Conservation (phyloP, 2,113 vertebrate species). For the Cyphomyrus plagiostoma region DNA sequence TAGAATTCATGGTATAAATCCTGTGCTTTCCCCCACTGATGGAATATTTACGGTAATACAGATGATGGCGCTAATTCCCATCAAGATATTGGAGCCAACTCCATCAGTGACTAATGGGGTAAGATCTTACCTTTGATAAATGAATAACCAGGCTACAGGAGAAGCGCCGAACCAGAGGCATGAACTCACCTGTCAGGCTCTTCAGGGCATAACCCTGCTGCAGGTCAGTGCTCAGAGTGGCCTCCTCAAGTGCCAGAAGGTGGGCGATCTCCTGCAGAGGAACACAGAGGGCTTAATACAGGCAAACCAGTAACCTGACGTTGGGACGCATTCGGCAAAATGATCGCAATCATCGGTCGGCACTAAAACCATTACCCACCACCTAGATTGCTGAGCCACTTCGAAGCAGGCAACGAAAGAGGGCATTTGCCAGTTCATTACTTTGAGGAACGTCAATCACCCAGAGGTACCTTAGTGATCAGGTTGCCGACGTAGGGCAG, state of each 20-base stretch:
- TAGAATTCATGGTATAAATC: not conserved
- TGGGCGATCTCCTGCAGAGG: slow-evolving; percentile 86
- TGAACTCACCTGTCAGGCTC: slow-evolving; percentile 84
- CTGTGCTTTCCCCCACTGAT: not conserved
- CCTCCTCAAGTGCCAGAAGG: slow-evolving; percentile 89
- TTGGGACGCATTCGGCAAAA: not conserved
- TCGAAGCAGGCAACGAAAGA: not conserved
- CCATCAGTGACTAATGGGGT: not conserved
- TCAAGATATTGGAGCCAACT: not conserved
- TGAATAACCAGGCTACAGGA: not conserved
- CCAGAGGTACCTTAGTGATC: slow-evolving; percentile 82
- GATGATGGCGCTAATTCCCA: not conserved
- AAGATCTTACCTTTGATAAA: not conserved
- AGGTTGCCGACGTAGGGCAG: slow-evolving; percentile 93
- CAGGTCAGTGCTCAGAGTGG: slow-evolving; percentile 90
- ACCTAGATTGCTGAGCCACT: not conserved
- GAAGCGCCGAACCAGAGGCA: not conserved
- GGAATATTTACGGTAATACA: not conserved
- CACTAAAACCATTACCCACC: not conserved
- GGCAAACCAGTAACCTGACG: not conserved
- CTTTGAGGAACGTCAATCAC: not conserved
- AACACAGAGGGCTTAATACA: not conserved
- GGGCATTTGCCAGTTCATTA: not conserved
- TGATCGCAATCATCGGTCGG: too few species aligned
- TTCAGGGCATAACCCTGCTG: slow-evolving; percentile 98